phyloP scores from a whole-genome alignment of 2,888 invertebrate genomes.

The Calliopum simillimum region DNA sequence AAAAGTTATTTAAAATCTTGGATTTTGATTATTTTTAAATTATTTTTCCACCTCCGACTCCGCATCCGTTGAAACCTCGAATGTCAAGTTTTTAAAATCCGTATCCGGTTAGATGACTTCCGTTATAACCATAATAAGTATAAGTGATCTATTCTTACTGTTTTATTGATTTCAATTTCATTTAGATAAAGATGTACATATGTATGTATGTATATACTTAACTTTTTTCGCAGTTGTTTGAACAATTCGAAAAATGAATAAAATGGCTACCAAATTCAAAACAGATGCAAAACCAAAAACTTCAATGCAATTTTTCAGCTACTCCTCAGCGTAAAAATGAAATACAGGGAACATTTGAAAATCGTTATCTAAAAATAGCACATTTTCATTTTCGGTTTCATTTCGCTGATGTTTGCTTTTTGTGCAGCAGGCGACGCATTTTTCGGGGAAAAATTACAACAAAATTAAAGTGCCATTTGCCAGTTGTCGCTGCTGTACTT shows the following conservation, averaged over 20 bases:
- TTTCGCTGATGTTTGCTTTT: slow-evolving; percentile 5
- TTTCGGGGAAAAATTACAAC: not conserved
- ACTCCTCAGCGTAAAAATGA: not conserved
- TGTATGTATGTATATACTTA: too few relatives aligned
- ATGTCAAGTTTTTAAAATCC: too few relatives aligned
- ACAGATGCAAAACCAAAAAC: slow-evolving; percentile 6
- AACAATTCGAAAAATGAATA: not conserved
- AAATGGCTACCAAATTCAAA: slow-evolving; percentile 18
- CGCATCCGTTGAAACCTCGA: too few relatives aligned
- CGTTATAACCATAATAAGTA: too few relatives aligned
- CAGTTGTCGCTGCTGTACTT: slow-evolving; percentile 11
- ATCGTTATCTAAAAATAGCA: slow-evolving; percentile 14
- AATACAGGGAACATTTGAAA: not conserved
- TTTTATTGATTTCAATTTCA: too few relatives aligned
- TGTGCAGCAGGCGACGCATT: not conserved
- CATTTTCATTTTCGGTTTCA: not conserved
- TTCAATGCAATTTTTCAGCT: not conserved
- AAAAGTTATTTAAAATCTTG: too few relatives aligned
- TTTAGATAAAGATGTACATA: too few relatives aligned
- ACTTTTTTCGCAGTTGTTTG: too few relatives aligned
- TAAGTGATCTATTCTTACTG: too few relatives aligned
- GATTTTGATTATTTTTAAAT: too few relatives aligned
- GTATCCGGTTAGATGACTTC: too few relatives aligned
- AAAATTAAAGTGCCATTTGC: slow-evolving; percentile 6
- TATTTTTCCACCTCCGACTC: too few relatives aligned